A percentile compares a stretch with the other conserved stretches of the same genome.
These are phyloP conservation scores for Spinibarbus caldwelli DNA, from an alignment of 2,797 vertebrate species.

Conservation along the genomic window DNA sequence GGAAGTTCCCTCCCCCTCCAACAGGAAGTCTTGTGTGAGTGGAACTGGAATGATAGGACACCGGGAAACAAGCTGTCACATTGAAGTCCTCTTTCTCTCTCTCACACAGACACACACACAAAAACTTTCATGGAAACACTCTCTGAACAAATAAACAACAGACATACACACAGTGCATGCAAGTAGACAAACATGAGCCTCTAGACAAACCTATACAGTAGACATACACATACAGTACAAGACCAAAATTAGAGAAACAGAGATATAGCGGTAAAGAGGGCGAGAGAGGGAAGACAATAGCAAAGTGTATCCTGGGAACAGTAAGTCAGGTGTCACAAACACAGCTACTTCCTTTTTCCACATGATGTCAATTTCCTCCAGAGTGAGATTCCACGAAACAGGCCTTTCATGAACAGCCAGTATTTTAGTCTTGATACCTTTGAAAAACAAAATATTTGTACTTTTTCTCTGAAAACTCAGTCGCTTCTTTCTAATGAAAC, in stretches of 20 bases:
- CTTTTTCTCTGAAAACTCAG: neutral
- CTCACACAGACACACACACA: conserved; percentile 37
- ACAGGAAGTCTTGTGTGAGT: conserved; percentile 79
- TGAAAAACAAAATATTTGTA: neutral
- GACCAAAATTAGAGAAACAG: neutral
- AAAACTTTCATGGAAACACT: conserved; percentile 1
- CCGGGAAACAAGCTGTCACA: conserved; percentile 78
- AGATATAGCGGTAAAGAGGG: conserved; percentile 2
- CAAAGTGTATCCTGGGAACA: conserved; percentile 67
- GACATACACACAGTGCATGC: neutral
- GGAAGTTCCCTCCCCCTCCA: conserved; percentile 71
- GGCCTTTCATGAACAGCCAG: conserved; percentile 18
- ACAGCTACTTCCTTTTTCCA: conserved; percentile 78
- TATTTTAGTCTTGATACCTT: neutral
- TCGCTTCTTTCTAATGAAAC: neutral
- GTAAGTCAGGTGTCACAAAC: conserved; percentile 73
- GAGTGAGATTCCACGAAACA: conserved; percentile 51
- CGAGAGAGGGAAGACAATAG: conserved; percentile 59
- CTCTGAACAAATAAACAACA: neutral
- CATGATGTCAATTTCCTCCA: conserved; percentile 75
- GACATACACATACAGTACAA: neutral
- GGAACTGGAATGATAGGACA: conserved; percentile 81
- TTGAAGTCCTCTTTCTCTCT: conserved; percentile 49
- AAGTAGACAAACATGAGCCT: neutral
- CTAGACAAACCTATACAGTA: neutral